Base-by-base conservation (phyloP, 2,888 invertebrate genomes). In the Pheosia gnoma region DNA sequence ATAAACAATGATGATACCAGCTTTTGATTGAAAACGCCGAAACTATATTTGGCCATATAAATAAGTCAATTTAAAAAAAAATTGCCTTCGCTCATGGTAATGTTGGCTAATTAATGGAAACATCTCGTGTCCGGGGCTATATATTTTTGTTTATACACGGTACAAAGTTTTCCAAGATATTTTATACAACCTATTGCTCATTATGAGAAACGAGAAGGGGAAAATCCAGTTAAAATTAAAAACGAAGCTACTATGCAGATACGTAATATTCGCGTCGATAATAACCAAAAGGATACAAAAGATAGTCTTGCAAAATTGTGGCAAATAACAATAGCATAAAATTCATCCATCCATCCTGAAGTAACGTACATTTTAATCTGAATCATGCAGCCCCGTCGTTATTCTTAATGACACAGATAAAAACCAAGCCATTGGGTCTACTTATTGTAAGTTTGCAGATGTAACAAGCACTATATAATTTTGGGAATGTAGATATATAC, bases 321-420 rank as follows among this genome's bases (percentile, higher is more conserved):
- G 56, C 66, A 81, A 89, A 88, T 89, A 85, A 83, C 82, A 86
- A 82, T 86, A 78, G 83, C 78, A 81, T 82, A 82, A 81, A 79
- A 80, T 77, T 69, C 71, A 74, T 25, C 25, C 74, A 75, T 68
- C 45, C 45, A 58, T 65, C 62, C 38, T 68, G 62, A 62, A 84
- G 84, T 85, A 85, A 84, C 83, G 82, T 85, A 85, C 82, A 87
- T 87, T 90, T 89, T 90, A 89, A 91, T 89, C 79, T 87, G 80
- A 87, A 83, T 83, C 87, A 86, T 87, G 85, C 85, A 78, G 77
- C 74, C 83, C 77, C 78, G 71, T 86, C 86, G 82, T 84, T 83
- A 84, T 80, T 84, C 85, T 85, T 88, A 89, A 89, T 87, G 82
- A 82, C 77, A 74, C 76, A 78, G 85, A 88, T 88, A 86, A 86